Percentiles rank a stretch among this genome's conserved stretches.
These are phyloP conservation scores for Raphicerus campestris DNA, from an alignment of 2,113 vertebrate genomes.

Conservation along the genomic window DNA sequence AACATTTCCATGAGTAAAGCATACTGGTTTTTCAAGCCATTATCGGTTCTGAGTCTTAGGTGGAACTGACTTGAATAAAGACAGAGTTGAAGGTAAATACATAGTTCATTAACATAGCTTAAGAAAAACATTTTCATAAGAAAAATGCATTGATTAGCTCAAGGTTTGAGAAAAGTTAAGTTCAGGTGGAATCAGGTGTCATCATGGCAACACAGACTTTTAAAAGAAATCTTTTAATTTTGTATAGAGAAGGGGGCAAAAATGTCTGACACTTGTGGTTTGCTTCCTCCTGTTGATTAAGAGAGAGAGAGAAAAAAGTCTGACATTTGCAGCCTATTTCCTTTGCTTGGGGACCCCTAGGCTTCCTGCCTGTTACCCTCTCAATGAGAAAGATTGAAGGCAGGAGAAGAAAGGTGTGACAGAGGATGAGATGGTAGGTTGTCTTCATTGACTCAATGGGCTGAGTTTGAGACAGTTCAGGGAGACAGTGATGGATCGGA, in stretches of 20 bases:
- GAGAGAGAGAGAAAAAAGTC: background rate
- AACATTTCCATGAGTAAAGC: background rate
- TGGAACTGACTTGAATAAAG: background rate
- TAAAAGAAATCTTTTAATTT: background rate
- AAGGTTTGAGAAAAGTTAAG: background rate
- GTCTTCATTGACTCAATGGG: background rate
- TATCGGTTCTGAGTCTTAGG: background rate
- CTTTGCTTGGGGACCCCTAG: background rate
- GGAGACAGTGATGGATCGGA: background rate
- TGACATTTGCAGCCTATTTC: background rate
- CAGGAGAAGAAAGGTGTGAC: background rate
- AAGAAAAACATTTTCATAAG: background rate
- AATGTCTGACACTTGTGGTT: background rate
- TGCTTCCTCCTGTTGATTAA: background rate
- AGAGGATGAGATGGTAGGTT: background rate
- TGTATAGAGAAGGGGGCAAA: background rate
- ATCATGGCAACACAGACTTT: background rate
- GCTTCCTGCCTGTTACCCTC: background rate
- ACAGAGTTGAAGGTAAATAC: background rate
- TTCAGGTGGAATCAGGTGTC: background rate
- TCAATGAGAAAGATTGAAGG: background rate
- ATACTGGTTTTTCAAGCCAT: background rate
- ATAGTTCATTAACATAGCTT: background rate
- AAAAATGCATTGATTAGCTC: background rate
- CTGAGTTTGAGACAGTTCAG: background rate